Conservation (phyloP, 1,140 invertebrate species). For the Anastrepha obliqua region DNA sequence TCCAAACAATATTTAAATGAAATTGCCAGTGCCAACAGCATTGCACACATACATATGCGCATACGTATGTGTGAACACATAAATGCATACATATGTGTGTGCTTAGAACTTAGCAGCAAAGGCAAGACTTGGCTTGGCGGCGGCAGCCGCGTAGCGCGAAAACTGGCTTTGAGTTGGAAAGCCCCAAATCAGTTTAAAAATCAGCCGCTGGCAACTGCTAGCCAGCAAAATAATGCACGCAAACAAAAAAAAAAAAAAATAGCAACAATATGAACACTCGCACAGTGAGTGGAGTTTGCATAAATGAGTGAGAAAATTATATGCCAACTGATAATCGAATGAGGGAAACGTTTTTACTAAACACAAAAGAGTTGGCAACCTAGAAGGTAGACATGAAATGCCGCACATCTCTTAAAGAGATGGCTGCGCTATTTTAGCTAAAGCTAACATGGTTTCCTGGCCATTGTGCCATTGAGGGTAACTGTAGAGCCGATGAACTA, state of each 20-base stretch:
- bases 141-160: background rate
- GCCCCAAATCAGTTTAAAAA: constrained; percentile 19
- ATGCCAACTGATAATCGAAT: too few relatives aligned
- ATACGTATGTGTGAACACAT: background rate
- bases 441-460: too few relatives aligned
- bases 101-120: constrained; percentile 14
- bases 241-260: too few relatives aligned
- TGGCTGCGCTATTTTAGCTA: too few relatives aligned
- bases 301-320: too few relatives aligned
- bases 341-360: too few relatives aligned
- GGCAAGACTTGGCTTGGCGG: background rate
- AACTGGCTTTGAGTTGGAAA: constrained; percentile 35
- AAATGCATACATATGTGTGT: background rate
- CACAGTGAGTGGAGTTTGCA: background rate
- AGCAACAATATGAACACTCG: background rate
- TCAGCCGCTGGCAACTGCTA: constrained; percentile 6
- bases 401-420: too few relatives aligned
- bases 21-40: background rate
- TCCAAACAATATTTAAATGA: background rate
- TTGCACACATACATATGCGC: background rate
- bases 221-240: background rate
- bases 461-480: too few relatives aligned
- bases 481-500: too few relatives aligned
- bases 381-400: too few relatives aligned
- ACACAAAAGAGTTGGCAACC: too few relatives aligned